phyloP scores from a whole-genome alignment of 2,888 invertebrate species.

The Ormyrus rosae region DNA sequence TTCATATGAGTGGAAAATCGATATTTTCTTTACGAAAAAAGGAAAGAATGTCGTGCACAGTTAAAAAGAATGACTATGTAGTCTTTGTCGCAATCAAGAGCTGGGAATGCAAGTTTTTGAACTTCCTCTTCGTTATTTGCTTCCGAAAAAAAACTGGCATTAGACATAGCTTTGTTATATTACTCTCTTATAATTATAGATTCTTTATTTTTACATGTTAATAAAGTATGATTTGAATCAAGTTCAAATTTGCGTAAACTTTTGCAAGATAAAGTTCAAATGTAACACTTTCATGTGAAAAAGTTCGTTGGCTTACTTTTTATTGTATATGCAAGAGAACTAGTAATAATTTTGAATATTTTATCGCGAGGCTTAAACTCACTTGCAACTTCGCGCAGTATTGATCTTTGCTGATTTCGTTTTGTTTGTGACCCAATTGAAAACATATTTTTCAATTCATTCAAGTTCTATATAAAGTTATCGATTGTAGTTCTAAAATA shows the following conservation, averaged over 20 bases:
- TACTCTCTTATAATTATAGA: no score
- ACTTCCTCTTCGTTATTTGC: background rate
- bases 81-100: background rate
- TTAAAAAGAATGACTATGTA: background rate
- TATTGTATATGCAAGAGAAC: background rate
- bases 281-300: no score
- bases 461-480: background rate
- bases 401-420: background rate
- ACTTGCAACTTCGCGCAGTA: background rate
- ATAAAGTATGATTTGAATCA: no score
- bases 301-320: no score
- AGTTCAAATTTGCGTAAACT: no score
- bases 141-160: no score
- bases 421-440: conserved; percentile 36
- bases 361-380: background rate
- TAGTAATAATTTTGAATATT: background rate
- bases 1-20: conserved; percentile 4
- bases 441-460: conserved; percentile 16
- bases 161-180: no score
- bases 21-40: conserved; percentile 33
- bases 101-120: background rate
- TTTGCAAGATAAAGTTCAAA: no score
- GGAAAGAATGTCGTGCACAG: background rate
- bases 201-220: no score
- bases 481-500: background rate